Conservation (phyloP, 2,797 vertebrate species). For the Pteropus rufus region DNA sequence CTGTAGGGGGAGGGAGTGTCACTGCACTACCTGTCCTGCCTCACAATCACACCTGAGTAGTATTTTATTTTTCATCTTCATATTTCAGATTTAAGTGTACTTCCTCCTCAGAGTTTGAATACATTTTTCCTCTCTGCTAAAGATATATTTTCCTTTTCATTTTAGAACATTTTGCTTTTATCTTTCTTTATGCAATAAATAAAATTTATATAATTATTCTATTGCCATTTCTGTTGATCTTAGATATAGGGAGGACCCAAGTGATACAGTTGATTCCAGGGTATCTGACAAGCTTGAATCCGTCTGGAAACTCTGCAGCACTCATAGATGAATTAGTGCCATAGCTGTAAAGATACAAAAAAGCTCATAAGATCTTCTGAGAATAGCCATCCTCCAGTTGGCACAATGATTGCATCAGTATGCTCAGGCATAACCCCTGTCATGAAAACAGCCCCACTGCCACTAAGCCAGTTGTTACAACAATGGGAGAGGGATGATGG, state of each 20-base stretch:
- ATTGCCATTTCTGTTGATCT: neutral
- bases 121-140: neutral
- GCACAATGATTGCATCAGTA: neutral
- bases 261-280: neutral
- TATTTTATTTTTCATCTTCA: neutral
- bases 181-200: neutral
- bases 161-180: constrained; percentile 3
- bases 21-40: too few species aligned
- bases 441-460: neutral
- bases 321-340: neutral
- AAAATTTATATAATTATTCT: neutral
- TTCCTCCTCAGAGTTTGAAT: neutral
- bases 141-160: neutral
- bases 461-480: neutral
- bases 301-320: neutral
- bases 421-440: neutral
- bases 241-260: neutral
- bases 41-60: neutral
- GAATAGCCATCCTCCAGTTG: neutral
- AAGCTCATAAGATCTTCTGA: neutral
- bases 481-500: too few species aligned
- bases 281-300: neutral
- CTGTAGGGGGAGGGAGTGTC: too few species aligned
- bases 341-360: accelerated
- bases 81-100: neutral